Percentiles rank a stretch among this genome's conserved stretches.
These are phyloP conservation scores for Yasuhikotakia modesta DNA, from an alignment of 2,797 vertebrate genomes.

Conservation along the genomic window DNA sequence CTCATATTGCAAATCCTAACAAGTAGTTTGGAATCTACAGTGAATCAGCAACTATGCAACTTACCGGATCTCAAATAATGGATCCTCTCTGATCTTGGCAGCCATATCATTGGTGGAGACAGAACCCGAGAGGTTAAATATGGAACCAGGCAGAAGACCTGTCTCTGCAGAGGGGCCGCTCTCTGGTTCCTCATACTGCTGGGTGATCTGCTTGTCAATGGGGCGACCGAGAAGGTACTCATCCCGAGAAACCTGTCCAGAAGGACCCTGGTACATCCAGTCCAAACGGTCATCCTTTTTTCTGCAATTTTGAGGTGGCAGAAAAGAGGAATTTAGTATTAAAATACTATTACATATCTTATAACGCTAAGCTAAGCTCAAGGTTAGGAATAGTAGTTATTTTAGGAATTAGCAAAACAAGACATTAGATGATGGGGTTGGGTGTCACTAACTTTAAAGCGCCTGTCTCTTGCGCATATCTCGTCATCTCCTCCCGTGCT, in stretches of 20 bases:
- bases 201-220: no score
- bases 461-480: slow-evolving; percentile 85
- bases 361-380: not conserved
- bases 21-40: not conserved
- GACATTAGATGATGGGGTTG: not conserved
- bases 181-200: slow-evolving; percentile 85
- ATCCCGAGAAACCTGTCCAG: slow-evolving; percentile 91
- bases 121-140: slow-evolving; percentile 79
- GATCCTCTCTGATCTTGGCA: slow-evolving; percentile 94
- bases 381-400: not conserved
- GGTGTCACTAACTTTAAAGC: slow-evolving; percentile 81
- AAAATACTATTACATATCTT: not conserved
- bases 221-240: no score
- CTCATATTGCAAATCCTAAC: not conserved
- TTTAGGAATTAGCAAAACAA: not conserved
- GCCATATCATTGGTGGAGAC: slow-evolving; percentile 89
- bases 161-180: slow-evolving; percentile 85
- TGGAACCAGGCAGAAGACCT: slow-evolving; percentile 92
- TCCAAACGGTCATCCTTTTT: slow-evolving; percentile 94
- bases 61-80: slow-evolving; percentile 92
- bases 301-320: slow-evolving; percentile 65
- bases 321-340: not conserved
- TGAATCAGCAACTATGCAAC: not conserved
- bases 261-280: slow-evolving; percentile 98
- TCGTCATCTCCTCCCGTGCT: slow-evolving; percentile 91